phyloP scores from a whole-genome alignment of 2,797 vertebrate species.

The Falco peregrinus region DNA sequence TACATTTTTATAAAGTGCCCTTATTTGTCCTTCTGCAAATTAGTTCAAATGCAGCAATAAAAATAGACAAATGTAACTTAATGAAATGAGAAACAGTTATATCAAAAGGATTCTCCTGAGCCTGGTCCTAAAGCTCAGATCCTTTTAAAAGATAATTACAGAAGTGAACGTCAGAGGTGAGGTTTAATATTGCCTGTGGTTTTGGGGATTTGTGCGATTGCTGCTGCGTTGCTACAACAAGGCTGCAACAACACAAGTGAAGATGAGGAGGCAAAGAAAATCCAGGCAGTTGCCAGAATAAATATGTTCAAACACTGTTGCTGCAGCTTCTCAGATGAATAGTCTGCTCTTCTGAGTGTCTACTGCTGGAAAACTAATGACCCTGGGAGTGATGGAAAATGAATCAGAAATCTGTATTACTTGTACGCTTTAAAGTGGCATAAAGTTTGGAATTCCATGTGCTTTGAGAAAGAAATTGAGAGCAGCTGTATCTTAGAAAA shows the following conservation, averaged over 20 bases:
- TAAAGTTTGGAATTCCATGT: not conserved
- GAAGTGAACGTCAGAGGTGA: conserved; percentile 13
- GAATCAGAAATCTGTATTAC: not conserved
- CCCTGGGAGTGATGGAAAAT: not conserved
- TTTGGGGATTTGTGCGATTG: not conserved
- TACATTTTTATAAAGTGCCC: conserved; percentile 54
- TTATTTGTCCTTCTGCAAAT: conserved; percentile 39
- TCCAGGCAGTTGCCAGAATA: not conserved
- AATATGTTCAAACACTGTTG: not conserved
- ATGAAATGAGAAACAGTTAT: not conserved
- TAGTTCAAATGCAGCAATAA: conserved; percentile 11
- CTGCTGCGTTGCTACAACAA: conserved; percentile 52
- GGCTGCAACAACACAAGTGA: conserved; percentile 30
- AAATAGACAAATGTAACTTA: not conserved
- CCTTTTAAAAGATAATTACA: conserved; percentile 28
- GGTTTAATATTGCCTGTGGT: not conserved
- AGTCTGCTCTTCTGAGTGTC: not conserved
- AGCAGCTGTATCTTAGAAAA: not conserved
- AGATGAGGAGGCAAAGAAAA: conserved; percentile 7
- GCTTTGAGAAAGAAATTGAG: not conserved
- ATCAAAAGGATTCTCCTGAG: conserved; percentile 10
- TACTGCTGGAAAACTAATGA: not conserved
- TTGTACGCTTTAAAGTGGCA: not conserved
- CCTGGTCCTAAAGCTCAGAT: conserved; percentile 31
- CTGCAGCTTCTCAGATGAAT: not conserved